Evolutionary conservation across 2,113 vertebrate species (phyloP).

Genomic region (Solea senegalensis): DNA sequence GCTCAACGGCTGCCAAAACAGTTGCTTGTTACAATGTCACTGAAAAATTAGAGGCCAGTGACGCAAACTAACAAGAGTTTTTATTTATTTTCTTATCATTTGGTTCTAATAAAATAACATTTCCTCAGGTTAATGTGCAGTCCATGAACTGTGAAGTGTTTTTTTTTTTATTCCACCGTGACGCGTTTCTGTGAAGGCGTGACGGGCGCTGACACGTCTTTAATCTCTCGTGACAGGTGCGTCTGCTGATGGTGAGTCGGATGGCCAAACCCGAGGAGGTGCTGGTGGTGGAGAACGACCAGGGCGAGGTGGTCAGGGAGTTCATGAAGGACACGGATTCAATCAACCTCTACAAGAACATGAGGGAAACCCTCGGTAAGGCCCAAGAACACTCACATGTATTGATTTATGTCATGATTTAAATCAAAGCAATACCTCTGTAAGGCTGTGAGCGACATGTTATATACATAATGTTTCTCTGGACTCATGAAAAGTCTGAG

Average conservation of each 20-base stretch:
- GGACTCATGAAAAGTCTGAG: no score
- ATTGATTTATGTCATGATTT: no score
- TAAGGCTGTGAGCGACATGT: no score
- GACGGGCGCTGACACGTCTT: slow-evolving; percentile 23
- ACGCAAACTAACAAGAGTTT: slow-evolving; percentile 7
- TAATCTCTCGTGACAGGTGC: slow-evolving; percentile 83
- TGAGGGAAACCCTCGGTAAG: slow-evolving; percentile 98
- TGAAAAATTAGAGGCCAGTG: slow-evolving; percentile 32
- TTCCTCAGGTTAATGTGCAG: background rate
- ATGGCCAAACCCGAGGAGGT: slow-evolving; percentile 99
- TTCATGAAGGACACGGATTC: slow-evolving; percentile 99
- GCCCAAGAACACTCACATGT: background rate
- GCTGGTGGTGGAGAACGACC: slow-evolving; percentile 98
- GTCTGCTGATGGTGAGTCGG: slow-evolving; percentile 96
- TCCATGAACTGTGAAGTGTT: no score
- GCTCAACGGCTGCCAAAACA: slow-evolving; percentile 37
- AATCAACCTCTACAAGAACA: slow-evolving; percentile 99
- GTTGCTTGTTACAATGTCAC: slow-evolving; percentile 14
- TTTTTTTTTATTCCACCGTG: background rate
- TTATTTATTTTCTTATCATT: background rate
- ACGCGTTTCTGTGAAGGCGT: background rate
- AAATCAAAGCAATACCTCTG: no score
- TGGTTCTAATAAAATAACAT: background rate
- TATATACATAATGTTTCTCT: no score
- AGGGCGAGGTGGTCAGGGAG: slow-evolving; percentile 97